Evolutionary conservation across 2,888 invertebrate genomes (phyloP), one percentile per base, ranked within the genome.

Genomic region (Pseudoips prasinana): DNA sequence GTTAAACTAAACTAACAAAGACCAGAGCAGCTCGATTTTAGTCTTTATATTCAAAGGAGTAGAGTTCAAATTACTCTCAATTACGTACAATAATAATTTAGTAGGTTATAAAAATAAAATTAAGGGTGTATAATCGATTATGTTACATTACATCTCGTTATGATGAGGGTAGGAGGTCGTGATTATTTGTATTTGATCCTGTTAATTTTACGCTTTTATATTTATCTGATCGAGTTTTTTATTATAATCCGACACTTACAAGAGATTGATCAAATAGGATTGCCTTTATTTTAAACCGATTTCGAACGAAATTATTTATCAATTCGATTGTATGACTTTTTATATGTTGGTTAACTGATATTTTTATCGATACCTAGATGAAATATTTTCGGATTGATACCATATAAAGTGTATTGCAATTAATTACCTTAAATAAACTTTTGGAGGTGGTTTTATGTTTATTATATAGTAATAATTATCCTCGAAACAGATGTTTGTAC

Each of bases 81-180:
- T n/a, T 26, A 19, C 2, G 5, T 3, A 14, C 14, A 14, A 14
- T 5, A 14, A 14, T 14, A 14, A 2, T 51, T 38, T 43, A 28
- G 28, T 30, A 34, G 34, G 26, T 46, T 55, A 54, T 41, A 60
- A 55, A 60, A 69, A 75, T 72, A 74, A 75, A 63, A 70, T 72
- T 51, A 58, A 61, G 78, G 78, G 75, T 65, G 77, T 75, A 68
- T 73, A 80, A 82, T 81, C 81, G 80, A 83, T 80, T 78, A 78
- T 59, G 66, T 68, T 76, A 59, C 71, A 72, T 75, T 75, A 77
- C 70, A 76, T 71, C 70, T 71, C 64, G 73, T 78, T 75, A 78
- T 65, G 67, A 54, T 46, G 34, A 46, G 39, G 50, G 50, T 50
- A 35, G 48, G 37, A 42, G 49, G 47, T 51, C 39, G 33, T 34